Evolutionary conservation across 2,888 invertebrate species (phyloP).

Genomic region (Caenorhabditis sp.): DNA sequence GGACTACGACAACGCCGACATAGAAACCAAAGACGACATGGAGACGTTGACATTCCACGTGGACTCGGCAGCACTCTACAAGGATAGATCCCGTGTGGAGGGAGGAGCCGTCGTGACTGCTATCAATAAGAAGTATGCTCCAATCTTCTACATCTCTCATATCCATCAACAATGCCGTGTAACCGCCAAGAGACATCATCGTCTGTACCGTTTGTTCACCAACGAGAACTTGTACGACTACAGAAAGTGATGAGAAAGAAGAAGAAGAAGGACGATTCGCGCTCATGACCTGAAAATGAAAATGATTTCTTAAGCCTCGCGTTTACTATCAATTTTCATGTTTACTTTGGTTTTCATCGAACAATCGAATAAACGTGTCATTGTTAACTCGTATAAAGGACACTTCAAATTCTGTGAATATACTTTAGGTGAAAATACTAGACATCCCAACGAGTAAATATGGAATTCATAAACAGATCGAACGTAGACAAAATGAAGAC

Average conservation of each 20-base stretch:
- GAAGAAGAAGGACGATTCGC: slow-evolving; percentile 1
- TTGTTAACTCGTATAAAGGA: too few species aligned
- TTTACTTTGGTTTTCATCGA: slow-evolving; percentile 18
- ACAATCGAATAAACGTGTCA: slow-evolving; percentile 38
- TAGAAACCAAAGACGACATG: slow-evolving; percentile 10
- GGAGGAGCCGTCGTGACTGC: slow-evolving; percentile 44
- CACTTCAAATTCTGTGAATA: slow-evolving; percentile 7
- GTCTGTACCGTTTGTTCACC: slow-evolving; percentile 59
- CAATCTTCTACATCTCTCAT: slow-evolving; percentile 36
- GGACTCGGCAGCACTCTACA: slow-evolving; percentile 36
- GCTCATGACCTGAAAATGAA: not conserved
- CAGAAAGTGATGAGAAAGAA: slow-evolving; percentile 23
- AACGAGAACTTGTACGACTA: slow-evolving; percentile 59
- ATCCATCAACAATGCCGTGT: slow-evolving; percentile 48
- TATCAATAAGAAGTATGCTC: slow-evolving; percentile 19
- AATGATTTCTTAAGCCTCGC: not conserved
- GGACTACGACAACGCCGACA: slow-evolving; percentile 39
- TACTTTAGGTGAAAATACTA: not conserved
- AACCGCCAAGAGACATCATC: slow-evolving; percentile 47
- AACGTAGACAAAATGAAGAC: slow-evolving; percentile 7
- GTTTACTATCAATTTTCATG: not conserved
- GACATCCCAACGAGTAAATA: not conserved
- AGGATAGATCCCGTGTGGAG: slow-evolving; percentile 43
- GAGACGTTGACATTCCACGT: slow-evolving; percentile 42
- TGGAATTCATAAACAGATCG: slow-evolving; percentile 10